Evolutionary conservation across 2,113 vertebrate genomes (phyloP), one percentile per base, ranked within the genome.

Genomic region (Pachypanchax playfairii): DNA sequence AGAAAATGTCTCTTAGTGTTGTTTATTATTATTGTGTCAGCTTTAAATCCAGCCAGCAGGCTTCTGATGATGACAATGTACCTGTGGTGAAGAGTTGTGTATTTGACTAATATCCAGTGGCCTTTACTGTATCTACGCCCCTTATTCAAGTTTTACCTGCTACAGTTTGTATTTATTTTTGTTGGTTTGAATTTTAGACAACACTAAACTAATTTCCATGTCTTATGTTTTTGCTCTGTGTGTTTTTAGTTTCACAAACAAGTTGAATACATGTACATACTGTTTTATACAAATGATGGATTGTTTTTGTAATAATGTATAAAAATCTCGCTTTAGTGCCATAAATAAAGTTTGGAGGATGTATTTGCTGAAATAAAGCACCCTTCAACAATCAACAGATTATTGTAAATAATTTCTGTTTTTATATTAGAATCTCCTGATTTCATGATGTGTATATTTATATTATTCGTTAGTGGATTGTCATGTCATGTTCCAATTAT

Each of bases 301-400:
- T 85, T 69, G 82, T 79, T 86, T 87, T 89, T 83, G 75, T 90
- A 84, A 65, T 76, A 20, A 77, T 81, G 72, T 79, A 70, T 49
- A 79, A 6, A 73, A 69, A 70, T 76, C 35, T 80, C 60, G 64
- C 87, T 75, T 70, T 56, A 76, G 41, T 64, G 61, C 75, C 64
- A 71, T 80, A 55, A 83, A 81, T 64, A 72, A 67, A 80, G 65
- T 70, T 66, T 29, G 77, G 35, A 79, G 14, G 55, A 58, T 71
- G 72, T 71, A 75, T 88, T 87, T 88, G 78, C 67, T 80, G 65
- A 78, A 90, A 89, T 89, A 92, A 91, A 90, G 84, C 73, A 79
- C 82, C 77, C 82, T 88, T 78, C 44, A 52, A 58, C 68, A 66
- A 70, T 35, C 12, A 36, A 18, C 13, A 20, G 18, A 5, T n/a